phyloP scores from a whole-genome alignment of 2,797 vertebrate species.

The Falco naumanni region DNA sequence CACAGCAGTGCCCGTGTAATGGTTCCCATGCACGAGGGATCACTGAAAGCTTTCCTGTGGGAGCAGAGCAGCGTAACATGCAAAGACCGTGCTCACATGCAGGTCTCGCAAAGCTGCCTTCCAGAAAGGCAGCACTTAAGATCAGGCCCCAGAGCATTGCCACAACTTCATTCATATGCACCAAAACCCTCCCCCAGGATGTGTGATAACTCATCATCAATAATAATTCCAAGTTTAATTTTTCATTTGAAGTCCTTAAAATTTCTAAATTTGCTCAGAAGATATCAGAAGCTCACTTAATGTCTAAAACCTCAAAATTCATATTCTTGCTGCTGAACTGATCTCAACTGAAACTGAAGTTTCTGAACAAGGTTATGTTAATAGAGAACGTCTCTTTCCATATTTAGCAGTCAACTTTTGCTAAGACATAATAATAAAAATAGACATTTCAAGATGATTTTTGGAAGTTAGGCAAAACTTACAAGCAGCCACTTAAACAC shows the following conservation, averaged over 20 bases:
- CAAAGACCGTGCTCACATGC: background rate
- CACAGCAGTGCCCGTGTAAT: background rate
- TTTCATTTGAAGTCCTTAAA: background rate
- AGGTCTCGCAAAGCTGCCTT: background rate
- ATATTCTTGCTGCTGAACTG: background rate
- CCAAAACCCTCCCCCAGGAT: background rate
- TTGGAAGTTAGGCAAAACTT: background rate
- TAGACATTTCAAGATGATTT: background rate
- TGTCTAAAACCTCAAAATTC: background rate
- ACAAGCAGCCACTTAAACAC: background rate
- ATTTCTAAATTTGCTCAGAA: background rate
- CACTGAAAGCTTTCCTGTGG: background rate
- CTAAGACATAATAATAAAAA: background rate
- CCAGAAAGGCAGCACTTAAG: background rate
- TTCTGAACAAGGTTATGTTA: background rate
- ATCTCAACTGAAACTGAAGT: background rate
- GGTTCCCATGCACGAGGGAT: background rate
- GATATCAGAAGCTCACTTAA: background rate
- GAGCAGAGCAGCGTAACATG: background rate
- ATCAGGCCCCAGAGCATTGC: background rate
- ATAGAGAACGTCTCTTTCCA: background rate
- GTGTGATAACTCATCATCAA: background rate
- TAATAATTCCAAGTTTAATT: background rate
- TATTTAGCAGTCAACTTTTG: background rate
- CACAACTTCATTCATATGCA: background rate